These are phyloP conservation scores for Mesaphorura yosii DNA, from an alignment of 1,140 invertebrate genomes.

Conservation along the genomic window DNA sequence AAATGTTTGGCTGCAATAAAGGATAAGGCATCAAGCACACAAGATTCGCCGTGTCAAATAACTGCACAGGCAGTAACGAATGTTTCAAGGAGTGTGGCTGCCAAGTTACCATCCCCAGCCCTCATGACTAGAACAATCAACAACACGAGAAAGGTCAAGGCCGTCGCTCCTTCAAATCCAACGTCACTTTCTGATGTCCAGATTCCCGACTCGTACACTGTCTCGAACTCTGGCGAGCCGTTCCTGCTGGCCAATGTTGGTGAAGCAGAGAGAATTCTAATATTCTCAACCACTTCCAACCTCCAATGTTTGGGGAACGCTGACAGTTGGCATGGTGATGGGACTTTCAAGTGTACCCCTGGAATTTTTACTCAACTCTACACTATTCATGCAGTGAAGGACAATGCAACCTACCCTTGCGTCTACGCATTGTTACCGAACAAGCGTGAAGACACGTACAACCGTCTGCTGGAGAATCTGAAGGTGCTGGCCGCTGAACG, in stretches of 20 bases:
- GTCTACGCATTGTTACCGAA: slow-evolving; percentile 6
- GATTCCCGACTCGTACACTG: not conserved
- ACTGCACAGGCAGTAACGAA: too few species aligned
- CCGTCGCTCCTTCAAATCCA: not conserved
- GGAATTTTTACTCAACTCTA: slow-evolving; percentile 4
- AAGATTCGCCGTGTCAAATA: too few species aligned
- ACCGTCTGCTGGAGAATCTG: not conserved
- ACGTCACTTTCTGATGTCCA: not conserved
- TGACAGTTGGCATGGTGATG: slow-evolving; percentile 8
- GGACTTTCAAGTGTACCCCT: slow-evolving; percentile 9
- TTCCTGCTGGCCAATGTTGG: slow-evolving; percentile 4
- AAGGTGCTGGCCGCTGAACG: not conserved
- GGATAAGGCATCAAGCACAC: too few species aligned
- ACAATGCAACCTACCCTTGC: not conserved
- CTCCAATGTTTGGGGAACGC: not conserved
- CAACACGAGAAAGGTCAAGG: not conserved
- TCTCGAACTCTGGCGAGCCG: not conserved
- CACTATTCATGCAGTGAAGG: slow-evolving; percentile 4
- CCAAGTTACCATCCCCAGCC: not conserved
- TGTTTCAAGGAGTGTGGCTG: too few species aligned
- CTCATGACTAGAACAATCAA: not conserved
- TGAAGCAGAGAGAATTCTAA: not conserved
- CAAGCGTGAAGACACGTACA: slow-evolving; percentile 1
- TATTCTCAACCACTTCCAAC: slow-evolving; percentile 1
- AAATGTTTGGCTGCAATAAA: too few species aligned